phyloP scores from a whole-genome alignment of 35 echinoderm and acorn worm species.

The Ophioderma brevispina region DNA sequence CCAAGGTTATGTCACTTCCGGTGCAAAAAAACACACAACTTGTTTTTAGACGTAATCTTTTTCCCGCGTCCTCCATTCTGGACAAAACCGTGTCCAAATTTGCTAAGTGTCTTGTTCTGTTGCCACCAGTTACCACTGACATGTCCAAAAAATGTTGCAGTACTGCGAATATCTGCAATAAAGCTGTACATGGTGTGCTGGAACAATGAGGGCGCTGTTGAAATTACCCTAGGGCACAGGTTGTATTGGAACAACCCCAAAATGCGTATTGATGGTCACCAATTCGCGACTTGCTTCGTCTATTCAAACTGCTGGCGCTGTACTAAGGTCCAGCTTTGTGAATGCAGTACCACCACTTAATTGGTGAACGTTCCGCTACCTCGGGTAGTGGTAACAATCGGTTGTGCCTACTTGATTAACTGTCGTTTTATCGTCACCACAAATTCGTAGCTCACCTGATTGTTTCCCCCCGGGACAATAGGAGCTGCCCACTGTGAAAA shows the following conservation, averaged over 20 bases:
- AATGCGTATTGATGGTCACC: conserved; percentile 59
- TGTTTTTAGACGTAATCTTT: conserved; percentile 33
- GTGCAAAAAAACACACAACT: conserved; percentile 52
- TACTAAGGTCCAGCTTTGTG: no score
- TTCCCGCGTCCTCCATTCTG: conserved; percentile 30
- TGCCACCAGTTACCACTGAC: conserved; percentile 57
- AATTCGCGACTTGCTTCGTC: conserved; percentile 18
- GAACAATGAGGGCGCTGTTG: conserved; percentile 51
- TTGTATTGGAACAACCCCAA: conserved; percentile 38
- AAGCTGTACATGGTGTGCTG: conserved; percentile 51
- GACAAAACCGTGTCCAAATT: conserved; percentile 45
- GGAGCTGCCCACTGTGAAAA: no score
- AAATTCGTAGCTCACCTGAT: no score
- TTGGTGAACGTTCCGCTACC: no score
- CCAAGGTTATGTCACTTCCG: conserved; percentile 39
- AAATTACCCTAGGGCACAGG: conserved; percentile 6
- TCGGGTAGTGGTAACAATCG: no score
- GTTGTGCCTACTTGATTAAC: no score
- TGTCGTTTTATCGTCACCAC: no score
- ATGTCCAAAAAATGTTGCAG: conserved; percentile 50
- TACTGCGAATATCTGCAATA: conserved; percentile 38
- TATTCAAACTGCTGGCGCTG: conserved; percentile 48
- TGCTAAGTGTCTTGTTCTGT: conserved; percentile 34
- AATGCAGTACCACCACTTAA: no score
- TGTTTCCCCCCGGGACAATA: no score